phyloP scores from a whole-genome alignment of 2,888 invertebrate species.

The Agrypnus murinus region DNA sequence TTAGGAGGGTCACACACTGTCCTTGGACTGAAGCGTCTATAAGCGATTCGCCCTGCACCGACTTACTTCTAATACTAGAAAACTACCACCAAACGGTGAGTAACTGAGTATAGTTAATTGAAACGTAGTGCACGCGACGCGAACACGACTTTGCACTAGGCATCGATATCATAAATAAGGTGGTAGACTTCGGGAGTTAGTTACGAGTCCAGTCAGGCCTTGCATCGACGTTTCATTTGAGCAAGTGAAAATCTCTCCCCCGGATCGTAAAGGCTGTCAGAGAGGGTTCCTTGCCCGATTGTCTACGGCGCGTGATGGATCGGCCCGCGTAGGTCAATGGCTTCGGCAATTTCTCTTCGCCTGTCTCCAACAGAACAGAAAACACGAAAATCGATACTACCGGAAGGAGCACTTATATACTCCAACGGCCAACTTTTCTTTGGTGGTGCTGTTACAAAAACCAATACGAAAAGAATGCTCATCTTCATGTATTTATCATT shows the following conservation, averaged over 20 bases:
- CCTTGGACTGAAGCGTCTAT: constrained; percentile 64
- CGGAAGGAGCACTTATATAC: constrained; percentile 60
- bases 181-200: constrained; percentile 44
- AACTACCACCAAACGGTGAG: too few relatives aligned
- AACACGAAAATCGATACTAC: constrained; percentile 66
- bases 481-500: neutral
- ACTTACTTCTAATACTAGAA: too few relatives aligned
- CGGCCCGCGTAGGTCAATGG: constrained; percentile 77
- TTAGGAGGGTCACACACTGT: constrained; percentile 77
- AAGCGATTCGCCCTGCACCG: constrained; percentile 47
- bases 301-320: constrained; percentile 70
- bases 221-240: constrained; percentile 53
- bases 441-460: constrained; percentile 31
- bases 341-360: constrained; percentile 77
- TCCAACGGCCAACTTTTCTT: constrained; percentile 42
- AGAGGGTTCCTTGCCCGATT: constrained; percentile 56
- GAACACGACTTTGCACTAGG: constrained; percentile 53
- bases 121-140: constrained; percentile 48
- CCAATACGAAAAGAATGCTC: neutral
- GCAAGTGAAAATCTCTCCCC: constrained; percentile 54
- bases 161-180: constrained; percentile 51
- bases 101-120: too few relatives aligned
- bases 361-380: constrained; percentile 73
- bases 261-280: constrained; percentile 55
- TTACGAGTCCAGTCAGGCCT: constrained; percentile 52